Evolutionary conservation across 2,888 invertebrate genomes (phyloP).

Genomic region (Entomobrya multifasciata): DNA sequence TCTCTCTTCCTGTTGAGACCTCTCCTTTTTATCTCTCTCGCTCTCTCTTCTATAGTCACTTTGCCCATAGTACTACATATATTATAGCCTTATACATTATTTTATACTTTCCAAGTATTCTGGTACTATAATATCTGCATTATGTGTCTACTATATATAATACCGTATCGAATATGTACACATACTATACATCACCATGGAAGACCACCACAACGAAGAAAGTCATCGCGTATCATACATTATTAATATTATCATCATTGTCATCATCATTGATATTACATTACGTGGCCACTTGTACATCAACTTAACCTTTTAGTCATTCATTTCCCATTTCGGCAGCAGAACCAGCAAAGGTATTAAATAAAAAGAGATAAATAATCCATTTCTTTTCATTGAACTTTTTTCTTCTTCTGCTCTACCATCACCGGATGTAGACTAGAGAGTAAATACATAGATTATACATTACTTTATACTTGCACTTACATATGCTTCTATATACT

Average conservation of each 20-base stretch:
- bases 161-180: background rate
- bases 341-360: background rate
- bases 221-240: conserved; percentile 36
- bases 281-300: conserved; percentile 39
- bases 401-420: background rate
- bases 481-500: too few relatives aligned
- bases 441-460: too few relatives aligned
- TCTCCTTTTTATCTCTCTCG: background rate
- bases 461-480: too few relatives aligned
- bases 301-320: conserved; percentile 42
- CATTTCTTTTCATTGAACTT: background rate
- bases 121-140: too few relatives aligned
- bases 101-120: background rate
- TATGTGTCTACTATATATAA: too few relatives aligned
- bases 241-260: conserved; percentile 38
- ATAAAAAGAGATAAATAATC: conserved; percentile 17
- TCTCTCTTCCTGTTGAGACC: conserved; percentile 41
- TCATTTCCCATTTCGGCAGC: background rate
- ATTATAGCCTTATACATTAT: background rate
- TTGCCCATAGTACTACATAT: background rate
- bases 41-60: background rate
- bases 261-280: conserved; percentile 30
- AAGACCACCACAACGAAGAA: conserved; percentile 2
- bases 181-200: background rate
- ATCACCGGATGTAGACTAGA: background rate